Conservation (phyloP, 1,140 invertebrate species). For the Popillia japonica region DNA sequence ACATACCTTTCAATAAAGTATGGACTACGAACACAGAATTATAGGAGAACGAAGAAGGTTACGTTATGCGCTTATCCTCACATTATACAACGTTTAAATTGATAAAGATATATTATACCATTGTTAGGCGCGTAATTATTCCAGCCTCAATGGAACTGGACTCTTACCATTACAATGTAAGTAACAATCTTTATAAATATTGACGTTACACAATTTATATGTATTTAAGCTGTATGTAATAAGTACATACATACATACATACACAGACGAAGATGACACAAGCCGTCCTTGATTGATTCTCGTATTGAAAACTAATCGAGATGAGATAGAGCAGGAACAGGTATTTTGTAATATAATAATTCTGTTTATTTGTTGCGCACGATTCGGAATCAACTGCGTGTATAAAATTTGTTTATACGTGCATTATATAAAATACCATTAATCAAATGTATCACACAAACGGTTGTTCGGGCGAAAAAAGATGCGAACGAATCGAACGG, state of each 20-base stretch:
- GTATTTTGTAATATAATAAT: constrained; percentile 20
- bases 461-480: neutral
- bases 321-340: neutral
- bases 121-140: neutral
- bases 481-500: neutral
- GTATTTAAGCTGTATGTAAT: neutral
- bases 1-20: no score
- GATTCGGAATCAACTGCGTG: neutral
- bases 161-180: neutral
- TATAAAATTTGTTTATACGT: constrained; percentile 16
- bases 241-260: no score
- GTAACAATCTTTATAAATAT: neutral
- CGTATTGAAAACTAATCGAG: constrained; percentile 3
- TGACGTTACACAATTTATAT: neutral
- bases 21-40: no score
- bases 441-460: neutral
- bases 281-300: neutral
- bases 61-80: no score
- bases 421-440: neutral
- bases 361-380: constrained; percentile 14
- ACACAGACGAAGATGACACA: neutral
- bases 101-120: constrained; percentile 7
- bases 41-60: no score
- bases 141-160: neutral
- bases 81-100: neutral